Percentiles rank a stretch among this genome's conserved stretches.
Evolutionary conservation across 2,797 vertebrate species (phyloP).

Genomic region (Luscinia luscinia): DNA sequence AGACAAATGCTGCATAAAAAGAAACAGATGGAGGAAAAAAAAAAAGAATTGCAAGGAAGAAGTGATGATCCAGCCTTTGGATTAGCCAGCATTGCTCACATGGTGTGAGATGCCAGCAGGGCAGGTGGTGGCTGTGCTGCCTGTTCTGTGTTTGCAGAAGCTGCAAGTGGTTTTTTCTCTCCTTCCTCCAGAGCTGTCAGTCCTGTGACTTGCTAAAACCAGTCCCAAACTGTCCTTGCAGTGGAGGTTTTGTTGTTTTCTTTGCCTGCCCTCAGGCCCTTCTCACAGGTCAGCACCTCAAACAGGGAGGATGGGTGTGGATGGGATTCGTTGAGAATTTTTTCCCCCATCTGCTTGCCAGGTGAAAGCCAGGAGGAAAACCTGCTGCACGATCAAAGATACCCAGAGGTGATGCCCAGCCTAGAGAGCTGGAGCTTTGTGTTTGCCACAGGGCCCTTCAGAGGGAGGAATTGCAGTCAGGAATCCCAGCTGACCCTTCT

Average conservation of each 20-base stretch:
- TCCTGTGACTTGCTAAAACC: background rate
- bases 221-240: background rate
- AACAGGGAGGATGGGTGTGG: background rate
- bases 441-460: background rate
- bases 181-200: background rate
- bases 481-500: fast-evolving
- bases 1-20: slow-evolving; percentile 5
- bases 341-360: background rate
- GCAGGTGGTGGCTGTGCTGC: background rate
- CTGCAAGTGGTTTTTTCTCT: background rate
- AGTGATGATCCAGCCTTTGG: background rate
- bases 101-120: background rate
- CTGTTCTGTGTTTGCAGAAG: background rate
- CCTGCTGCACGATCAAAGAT: background rate
- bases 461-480: background rate
- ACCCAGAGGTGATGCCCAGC: background rate
- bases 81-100: background rate
- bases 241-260: background rate
- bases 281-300: background rate
- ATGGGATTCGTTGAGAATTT: background rate
- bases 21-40: background rate
- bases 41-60: background rate
- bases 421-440: background rate
- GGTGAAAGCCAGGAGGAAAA: background rate
- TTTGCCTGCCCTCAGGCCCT: background rate